A percentile compares a stretch with the other conserved stretches of the same genome.
phyloP scores from a whole-genome alignment of 2,113 vertebrate species.

The Herpetotheres cachinnans region DNA sequence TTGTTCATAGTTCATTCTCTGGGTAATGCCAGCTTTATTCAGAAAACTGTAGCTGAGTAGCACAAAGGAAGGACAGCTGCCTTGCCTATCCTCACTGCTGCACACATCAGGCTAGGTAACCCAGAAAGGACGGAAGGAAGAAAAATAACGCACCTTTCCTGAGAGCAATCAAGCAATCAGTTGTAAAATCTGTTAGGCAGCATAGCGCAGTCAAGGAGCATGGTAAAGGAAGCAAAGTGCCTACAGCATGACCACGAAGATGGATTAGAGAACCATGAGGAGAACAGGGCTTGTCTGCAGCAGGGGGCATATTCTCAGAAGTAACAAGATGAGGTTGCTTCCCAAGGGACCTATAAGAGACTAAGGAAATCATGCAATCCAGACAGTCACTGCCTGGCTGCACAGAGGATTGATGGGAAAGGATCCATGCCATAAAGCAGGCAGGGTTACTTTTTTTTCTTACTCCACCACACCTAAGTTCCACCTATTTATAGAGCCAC shows the following conservation, averaged over 20 bases:
- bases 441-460: neutral
- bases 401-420: neutral
- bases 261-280: neutral
- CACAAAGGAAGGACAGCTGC: neutral
- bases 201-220: fast-evolving
- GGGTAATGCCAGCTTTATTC: neutral
- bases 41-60: neutral
- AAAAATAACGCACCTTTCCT: neutral
- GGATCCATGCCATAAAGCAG: neutral
- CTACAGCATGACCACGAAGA: neutral
- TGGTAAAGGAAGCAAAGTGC: neutral
- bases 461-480: neutral
- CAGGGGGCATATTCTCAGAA: neutral
- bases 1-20: neutral
- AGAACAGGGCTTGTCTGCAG: neutral
- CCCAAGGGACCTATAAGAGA: neutral
- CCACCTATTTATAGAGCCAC: neutral
- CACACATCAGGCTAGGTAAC: neutral
- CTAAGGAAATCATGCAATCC: neutral
- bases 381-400: neutral
- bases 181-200: neutral
- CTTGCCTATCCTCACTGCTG: neutral
- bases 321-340: neutral
- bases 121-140: neutral
- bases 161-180: neutral